Evolutionary conservation across 2,888 invertebrate genomes (phyloP).

Genomic region (Rutpela maculata): DNA sequence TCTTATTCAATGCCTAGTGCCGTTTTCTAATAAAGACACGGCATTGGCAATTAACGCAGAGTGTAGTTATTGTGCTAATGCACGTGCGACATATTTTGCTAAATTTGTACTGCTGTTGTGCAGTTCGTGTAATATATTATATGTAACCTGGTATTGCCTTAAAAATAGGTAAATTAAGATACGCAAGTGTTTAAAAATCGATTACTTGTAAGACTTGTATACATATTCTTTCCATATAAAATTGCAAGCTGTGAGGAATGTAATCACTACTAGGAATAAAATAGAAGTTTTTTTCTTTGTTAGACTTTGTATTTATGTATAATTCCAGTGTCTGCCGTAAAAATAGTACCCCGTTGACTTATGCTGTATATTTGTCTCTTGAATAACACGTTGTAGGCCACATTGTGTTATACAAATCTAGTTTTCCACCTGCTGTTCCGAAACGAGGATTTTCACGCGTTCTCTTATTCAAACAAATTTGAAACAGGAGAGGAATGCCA

Average conservation of each 20-base stretch:
- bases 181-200: slow-evolving; percentile 34
- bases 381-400: no score
- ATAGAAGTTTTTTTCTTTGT: no score
- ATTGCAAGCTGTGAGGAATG: no score
- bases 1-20: neutral
- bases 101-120: slow-evolving; percentile 22
- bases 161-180: slow-evolving; percentile 25
- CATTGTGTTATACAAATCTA: no score
- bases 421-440: no score
- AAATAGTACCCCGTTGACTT: no score
- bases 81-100: slow-evolving; percentile 33
- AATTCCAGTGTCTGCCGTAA: neutral
- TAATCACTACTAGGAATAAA: no score
- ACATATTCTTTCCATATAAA: no score
- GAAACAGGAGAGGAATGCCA: no score
- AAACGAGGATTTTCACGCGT: no score
- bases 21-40: slow-evolving; percentile 13
- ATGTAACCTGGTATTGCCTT: slow-evolving; percentile 19
- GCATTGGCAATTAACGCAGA: slow-evolving; percentile 10
- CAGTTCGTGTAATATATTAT: slow-evolving; percentile 28
- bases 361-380: no score
- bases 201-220: slow-evolving; percentile 5
- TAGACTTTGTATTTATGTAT: neutral
- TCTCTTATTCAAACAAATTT: no score
- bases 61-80: slow-evolving; percentile 24